Evolutionary conservation across 2,888 invertebrate genomes (phyloP).

Genomic region (Ditylenchus weischeri): DNA sequence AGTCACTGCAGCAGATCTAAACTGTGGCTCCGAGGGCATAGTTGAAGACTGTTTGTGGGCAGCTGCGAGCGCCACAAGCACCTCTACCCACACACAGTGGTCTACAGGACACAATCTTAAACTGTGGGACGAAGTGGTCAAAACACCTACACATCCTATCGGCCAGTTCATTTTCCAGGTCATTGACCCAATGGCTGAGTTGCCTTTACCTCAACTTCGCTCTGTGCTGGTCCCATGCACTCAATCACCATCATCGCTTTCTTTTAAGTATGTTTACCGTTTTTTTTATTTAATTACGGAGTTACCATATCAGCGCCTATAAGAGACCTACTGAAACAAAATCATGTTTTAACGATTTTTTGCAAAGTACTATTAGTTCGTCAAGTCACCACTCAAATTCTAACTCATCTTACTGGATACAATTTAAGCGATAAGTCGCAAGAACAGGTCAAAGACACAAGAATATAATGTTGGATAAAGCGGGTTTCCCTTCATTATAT

Average conservation of each 20-base stretch:
- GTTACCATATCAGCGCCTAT: too few relatives aligned
- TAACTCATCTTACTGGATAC: too few relatives aligned
- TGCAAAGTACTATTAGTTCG: too few relatives aligned
- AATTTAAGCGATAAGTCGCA: too few relatives aligned
- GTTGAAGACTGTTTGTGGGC: conserved; percentile 35
- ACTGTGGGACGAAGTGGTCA: conserved; percentile 42
- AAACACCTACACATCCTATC: conserved; percentile 32
- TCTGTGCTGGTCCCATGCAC: conserved; percentile 55
- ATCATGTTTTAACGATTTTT: too few relatives aligned
- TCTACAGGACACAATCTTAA: conserved; percentile 43
- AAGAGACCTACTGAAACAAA: too few relatives aligned
- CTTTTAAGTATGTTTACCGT: conserved; percentile 45
- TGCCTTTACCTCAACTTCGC: conserved; percentile 45
- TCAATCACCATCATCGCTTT: conserved; percentile 44
- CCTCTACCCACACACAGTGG: conserved; percentile 40
- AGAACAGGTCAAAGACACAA: too few relatives aligned
- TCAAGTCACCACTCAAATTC: too few relatives aligned
- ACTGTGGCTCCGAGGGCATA: conserved; percentile 25
- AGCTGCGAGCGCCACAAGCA: conserved; percentile 17
- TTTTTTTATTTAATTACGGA: not conserved
- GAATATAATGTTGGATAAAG: too few relatives aligned
- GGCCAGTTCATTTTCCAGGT: conserved; percentile 53
- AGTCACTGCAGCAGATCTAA: conserved; percentile 36
- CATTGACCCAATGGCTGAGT: conserved; percentile 51
- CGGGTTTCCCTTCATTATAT: too few relatives aligned